Evolutionary conservation across 2,113 vertebrate genomes (phyloP).

Genomic region (Labeo rohita): DNA sequence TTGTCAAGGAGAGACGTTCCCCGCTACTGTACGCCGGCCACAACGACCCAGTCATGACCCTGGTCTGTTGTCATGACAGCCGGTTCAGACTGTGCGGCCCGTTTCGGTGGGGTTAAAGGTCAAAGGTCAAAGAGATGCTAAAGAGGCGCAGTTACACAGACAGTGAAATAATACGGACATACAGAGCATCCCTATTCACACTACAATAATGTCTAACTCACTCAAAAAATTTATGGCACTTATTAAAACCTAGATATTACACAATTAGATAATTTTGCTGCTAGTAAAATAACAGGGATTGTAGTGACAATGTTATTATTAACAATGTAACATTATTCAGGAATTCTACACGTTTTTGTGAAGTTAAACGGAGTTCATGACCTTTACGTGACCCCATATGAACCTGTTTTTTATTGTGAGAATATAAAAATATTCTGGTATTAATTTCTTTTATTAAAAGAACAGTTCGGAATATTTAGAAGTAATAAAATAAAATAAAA

Average conservation of each 20-base stretch:
- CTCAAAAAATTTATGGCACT: background rate
- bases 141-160: conserved; percentile 35
- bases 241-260: background rate
- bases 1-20: background rate
- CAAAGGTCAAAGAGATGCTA: conserved; percentile 48
- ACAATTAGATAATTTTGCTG: background rate
- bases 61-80: conserved; percentile 65
- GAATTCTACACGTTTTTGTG: background rate
- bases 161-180: background rate
- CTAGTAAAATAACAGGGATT: background rate
- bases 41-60: conserved; percentile 67
- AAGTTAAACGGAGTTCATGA: conserved; percentile 74
- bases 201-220: background rate
- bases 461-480: background rate
- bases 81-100: conserved; percentile 60
- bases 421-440: conserved; percentile 50
- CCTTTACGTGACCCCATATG: conserved; percentile 86
- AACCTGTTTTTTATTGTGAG: conserved; percentile 80
- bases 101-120: conserved; percentile 67
- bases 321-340: background rate
- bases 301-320: background rate
- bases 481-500: too few relatives aligned
- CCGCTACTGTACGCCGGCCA: conserved; percentile 28
- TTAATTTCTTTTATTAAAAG: background rate
- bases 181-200: background rate